Evolutionary conservation across 2,113 vertebrate species (phyloP).

Genomic region (Colinus virginianus): DNA sequence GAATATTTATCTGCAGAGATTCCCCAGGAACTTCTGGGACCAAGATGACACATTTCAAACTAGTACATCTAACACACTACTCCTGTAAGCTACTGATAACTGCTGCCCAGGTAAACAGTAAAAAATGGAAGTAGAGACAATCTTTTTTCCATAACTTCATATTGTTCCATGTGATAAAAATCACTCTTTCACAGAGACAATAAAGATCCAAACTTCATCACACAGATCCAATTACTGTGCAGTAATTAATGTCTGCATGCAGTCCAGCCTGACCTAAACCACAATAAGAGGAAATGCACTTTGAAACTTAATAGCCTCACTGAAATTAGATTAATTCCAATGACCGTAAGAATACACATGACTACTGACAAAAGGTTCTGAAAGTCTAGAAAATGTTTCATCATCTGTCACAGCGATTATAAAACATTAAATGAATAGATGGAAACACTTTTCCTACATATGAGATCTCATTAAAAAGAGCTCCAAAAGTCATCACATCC

Average conservation of each 20-base stretch:
- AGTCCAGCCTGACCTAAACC: neutral
- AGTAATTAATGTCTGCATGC: neutral
- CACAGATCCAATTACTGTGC: neutral
- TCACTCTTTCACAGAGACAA: neutral
- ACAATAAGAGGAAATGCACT: conserved; percentile 7
- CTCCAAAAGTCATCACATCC: neutral
- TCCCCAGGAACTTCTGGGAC: neutral
- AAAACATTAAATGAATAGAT: conserved; percentile 56
- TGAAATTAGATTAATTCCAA: conserved; percentile 47
- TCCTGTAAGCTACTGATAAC: neutral
- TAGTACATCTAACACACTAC: neutral
- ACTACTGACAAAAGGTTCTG: conserved; percentile 44
- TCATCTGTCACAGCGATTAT: conserved; percentile 24
- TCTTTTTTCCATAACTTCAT: neutral
- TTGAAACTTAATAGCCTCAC: conserved; percentile 51
- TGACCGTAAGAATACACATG: conserved; percentile 52
- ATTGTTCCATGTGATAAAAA: neutral
- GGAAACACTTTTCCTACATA: neutral
- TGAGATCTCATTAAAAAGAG: neutral
- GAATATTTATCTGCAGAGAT: neutral
- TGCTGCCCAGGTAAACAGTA: neutral
- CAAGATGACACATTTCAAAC: neutral
- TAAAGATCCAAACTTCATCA: neutral
- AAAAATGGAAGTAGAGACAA: neutral
- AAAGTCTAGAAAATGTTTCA: conserved; percentile 50